Evolutionary conservation across 2,888 invertebrate genomes (phyloP), one percentile per base, ranked within the genome.

Genomic region (Melanotus villosus): DNA sequence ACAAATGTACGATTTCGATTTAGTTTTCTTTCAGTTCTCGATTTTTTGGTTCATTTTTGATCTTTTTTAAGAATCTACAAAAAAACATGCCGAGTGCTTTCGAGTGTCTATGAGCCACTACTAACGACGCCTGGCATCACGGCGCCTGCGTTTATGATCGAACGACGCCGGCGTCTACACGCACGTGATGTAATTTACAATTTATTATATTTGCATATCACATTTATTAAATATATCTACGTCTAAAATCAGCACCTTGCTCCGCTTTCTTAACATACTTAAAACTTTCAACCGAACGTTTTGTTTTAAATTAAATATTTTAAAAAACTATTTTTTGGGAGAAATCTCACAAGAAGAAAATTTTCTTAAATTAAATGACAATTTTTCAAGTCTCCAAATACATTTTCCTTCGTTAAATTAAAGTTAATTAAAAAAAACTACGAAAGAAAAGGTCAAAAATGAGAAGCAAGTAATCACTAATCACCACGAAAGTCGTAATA

Each of bases 61-160:
- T 50, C 59, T 68, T 64, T 68, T 23, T 68, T 58, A 58, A n/a
- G 26, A 26, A 45, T 14, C 38, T 60, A 59, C 41, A 45, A 26
- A 60, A 56, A 45, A 32, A 65, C 60, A 69, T 65, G 50, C 62
- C 60, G 64, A 60, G 69, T 57, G 59, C 43, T 47, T 65, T 38
- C 56, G 38, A 60, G 65, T 62, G 47, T 60, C 36, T 58, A 32
- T 50, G 43, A 65, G 57, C 62, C 65, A 70, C 66, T 65, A 70
- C 70, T 76, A 75, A 71, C 26, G 70, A 76, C 58, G 68, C 70
- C 70, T 73, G 60, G 76, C 76, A 76, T 73, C 77, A 76, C 72
- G 78, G 77, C 80, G 79, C 80, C 78, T 73, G 79, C 80, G 78
- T 78, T 74, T 59, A 34, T 72, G 64, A 65, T 70, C 65, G 71